Evolutionary conservation across 2,888 invertebrate species (phyloP), one percentile per base, ranked within the genome.

Genomic region (Drosophila seclusa): DNA sequence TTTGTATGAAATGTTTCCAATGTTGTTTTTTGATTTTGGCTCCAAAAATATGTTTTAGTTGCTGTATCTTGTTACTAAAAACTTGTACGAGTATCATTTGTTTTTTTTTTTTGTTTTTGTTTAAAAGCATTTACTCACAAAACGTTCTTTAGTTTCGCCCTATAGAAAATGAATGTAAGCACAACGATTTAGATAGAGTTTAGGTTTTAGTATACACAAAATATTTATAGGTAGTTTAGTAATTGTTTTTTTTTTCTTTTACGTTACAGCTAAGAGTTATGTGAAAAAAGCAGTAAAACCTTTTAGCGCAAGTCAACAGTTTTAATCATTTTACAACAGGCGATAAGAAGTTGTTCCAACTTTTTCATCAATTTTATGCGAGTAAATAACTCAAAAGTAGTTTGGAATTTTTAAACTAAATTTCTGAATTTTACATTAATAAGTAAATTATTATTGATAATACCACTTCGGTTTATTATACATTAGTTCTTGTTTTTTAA

Each of bases 121-220:
- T 91, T 92, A 91, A 91, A 92, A 92, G 91, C 90, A 89, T 91
- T 93, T 93, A 93, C 93, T 93, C 93, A 93, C 93, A 93, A 93
- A 93, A 92, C 91, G 91, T 92, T 93, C 93, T 90, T 92, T 92
- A 91, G 92, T 92, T 91, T 92, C 92, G 91, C 93, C 93, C 93
- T 93, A 93, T 85, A 85, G 81, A 91, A 92, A 91, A 91, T 92
- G 91, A 92, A 92, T 91, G 93, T 92, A 92, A 92, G 91, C 91
- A 91, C 91, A 91, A 90, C 91, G 87, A 78, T 91, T 90, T 87
- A 77, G 82, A 90, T 82, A 87, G 79, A 85, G 87, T 86, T 76
- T 76, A 55, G 76, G 83, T 83, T 87, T 89, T 87, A 87, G 90
- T 87, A 87, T 84, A 79, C 78, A 70, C 76, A 77, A 66, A 63